Evolutionary conservation across 2,888 invertebrate species (phyloP).

Genomic region (Nemapogon koenigi): DNA sequence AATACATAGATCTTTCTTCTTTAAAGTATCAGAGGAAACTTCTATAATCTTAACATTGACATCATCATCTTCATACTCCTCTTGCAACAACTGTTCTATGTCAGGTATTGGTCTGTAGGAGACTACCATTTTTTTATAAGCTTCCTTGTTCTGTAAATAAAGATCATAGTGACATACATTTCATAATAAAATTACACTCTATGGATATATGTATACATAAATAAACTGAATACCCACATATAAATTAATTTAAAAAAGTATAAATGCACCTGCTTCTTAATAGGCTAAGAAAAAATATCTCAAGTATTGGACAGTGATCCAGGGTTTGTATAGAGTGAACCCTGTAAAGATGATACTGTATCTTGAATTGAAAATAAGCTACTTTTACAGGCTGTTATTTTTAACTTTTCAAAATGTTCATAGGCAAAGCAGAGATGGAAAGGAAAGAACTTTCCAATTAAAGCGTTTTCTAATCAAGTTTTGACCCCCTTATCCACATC

Average conservation of each 20-base stretch:
- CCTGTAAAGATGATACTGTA: no score
- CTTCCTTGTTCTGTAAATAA: constrained; percentile 65
- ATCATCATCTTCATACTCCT: constrained; percentile 78
- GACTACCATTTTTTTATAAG: constrained; percentile 76
- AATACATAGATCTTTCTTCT: constrained; percentile 74
- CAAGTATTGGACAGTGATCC: no score
- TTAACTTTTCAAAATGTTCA: no score
- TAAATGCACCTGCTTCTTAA: no score
- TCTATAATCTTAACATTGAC: constrained; percentile 82
- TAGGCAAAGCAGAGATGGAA: no score
- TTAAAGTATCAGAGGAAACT: constrained; percentile 72
- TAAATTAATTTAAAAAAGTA: background rate
- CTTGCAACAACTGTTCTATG: constrained; percentile 69
- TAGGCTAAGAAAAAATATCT: no score
- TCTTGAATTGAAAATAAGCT: no score
- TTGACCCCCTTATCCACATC: no score
- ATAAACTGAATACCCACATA: constrained; percentile 10
- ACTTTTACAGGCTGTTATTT: no score
- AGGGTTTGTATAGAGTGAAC: no score
- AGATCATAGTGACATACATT: constrained; percentile 2
- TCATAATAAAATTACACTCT: background rate
- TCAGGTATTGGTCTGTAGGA: constrained; percentile 75
- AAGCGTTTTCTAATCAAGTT: no score
- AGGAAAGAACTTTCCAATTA: no score
- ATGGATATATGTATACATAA: background rate